Evolutionary conservation across 2,888 invertebrate genomes (phyloP).

Genomic region (Abscondita cerata): DNA sequence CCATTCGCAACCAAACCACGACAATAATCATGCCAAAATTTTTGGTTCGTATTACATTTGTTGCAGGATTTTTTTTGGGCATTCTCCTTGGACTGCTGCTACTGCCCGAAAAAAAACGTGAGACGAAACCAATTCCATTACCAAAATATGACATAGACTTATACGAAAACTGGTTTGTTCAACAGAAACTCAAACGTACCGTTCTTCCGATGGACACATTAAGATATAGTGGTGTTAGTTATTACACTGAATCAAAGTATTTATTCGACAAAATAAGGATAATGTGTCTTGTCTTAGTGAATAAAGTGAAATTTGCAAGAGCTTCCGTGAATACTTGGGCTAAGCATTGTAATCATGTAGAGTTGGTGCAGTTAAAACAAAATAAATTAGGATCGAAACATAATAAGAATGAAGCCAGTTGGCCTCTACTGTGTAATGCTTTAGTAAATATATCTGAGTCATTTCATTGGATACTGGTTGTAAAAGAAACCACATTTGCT

Average conservation of each 20-base stretch:
- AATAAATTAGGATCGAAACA: constrained; percentile 44
- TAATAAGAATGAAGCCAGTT: constrained; percentile 49
- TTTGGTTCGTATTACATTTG: not conserved
- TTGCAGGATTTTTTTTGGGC: not conserved
- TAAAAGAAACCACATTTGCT: constrained; percentile 64
- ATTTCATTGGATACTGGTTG: constrained; percentile 63
- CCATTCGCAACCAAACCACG: no score
- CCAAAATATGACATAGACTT: constrained; percentile 6
- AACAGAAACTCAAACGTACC: constrained; percentile 13
- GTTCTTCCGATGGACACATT: constrained; percentile 23
- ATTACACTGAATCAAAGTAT: constrained; percentile 41
- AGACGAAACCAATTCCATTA: not conserved
- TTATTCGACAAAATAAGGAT: constrained; percentile 42
- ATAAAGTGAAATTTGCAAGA: constrained; percentile 40
- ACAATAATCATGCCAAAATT: not conserved
- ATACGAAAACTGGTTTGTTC: constrained; percentile 24
- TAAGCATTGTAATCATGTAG: constrained; percentile 51
- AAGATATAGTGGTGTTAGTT: constrained; percentile 21
- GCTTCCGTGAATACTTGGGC: constrained; percentile 53
- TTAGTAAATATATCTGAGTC: constrained; percentile 42
- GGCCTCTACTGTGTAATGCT: constrained; percentile 50
- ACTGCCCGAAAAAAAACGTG: not conserved
- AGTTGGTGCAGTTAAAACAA: constrained; percentile 42
- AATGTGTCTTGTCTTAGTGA: constrained; percentile 44
- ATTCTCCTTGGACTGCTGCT: not conserved